Conservation (phyloP, 2,888 invertebrate species). For the Euplexia lucipara region DNA sequence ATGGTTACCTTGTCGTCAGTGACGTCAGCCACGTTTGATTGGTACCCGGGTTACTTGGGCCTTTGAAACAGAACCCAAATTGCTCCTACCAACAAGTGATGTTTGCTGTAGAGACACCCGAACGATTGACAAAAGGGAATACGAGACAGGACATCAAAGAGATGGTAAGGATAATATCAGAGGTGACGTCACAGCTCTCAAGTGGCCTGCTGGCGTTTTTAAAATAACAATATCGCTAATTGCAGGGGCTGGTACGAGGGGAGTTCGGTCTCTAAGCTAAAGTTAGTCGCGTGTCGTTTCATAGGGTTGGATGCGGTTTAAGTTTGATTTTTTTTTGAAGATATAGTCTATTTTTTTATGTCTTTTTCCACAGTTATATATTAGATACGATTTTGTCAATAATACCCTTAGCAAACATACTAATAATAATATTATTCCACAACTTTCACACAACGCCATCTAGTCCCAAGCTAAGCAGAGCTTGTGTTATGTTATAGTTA, state of each 20-base stretch:
- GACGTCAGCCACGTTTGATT: constrained; percentile 58
- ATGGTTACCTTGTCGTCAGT: constrained; percentile 55
- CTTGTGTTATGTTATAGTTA: no score
- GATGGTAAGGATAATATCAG: constrained; percentile 44
- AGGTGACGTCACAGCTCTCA: constrained; percentile 47
- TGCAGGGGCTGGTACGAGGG: constrained; percentile 47
- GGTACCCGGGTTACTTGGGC: constrained; percentile 33
- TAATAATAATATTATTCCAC: no score
- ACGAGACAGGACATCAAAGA: constrained; percentile 59
- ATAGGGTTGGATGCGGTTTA: constrained; percentile 3
- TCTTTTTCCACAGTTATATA: background rate
- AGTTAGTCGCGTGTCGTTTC: constrained; percentile 27
- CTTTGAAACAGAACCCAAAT: constrained; percentile 67
- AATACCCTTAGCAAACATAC: no score
- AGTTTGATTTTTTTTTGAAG: constrained; percentile 7
- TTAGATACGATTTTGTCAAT: background rate
- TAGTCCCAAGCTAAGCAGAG: no score
- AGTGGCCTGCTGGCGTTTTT: constrained; percentile 59
- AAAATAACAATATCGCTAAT: constrained; percentile 64
- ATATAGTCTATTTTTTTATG: background rate
- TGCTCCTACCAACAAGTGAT: constrained; percentile 65
- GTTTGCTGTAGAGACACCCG: constrained; percentile 60
- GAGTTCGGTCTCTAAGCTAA: constrained; percentile 14
- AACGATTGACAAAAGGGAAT: constrained; percentile 67
- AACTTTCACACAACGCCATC: no score